phyloP scores from a whole-genome alignment of 2,113 vertebrate genomes.

The Dascyllus trimaculatus region DNA sequence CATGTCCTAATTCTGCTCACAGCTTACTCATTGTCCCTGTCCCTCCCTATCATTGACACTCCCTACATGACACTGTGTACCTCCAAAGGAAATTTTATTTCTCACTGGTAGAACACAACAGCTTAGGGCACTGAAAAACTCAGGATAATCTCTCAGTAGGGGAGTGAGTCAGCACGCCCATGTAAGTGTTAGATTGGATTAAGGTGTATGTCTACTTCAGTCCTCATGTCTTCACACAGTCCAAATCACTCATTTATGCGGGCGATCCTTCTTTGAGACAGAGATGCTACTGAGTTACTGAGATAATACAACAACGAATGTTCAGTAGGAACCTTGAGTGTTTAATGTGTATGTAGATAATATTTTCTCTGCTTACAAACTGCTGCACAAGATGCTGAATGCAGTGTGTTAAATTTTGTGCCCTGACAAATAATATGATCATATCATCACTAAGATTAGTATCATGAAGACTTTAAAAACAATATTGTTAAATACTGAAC shows the following conservation, averaged over 20 bases:
- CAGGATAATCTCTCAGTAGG: conserved; percentile 41
- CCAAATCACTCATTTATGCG: conserved; percentile 4
- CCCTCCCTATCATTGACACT: conserved; percentile 22
- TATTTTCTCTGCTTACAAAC: not conserved
- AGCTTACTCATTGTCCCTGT: not conserved
- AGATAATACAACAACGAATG: not conserved
- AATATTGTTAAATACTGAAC: not conserved
- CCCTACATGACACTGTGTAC: conserved; percentile 44
- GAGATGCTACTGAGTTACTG: not conserved
- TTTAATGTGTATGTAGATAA: not conserved
- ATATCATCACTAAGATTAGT: not conserved
- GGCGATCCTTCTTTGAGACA: not conserved
- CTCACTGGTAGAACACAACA: conserved; percentile 42
- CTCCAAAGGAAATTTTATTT: conserved; percentile 63
- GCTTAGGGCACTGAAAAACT: conserved; percentile 38
- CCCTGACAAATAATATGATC: not conserved
- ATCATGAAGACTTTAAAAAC: not conserved
- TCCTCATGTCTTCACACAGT: conserved; percentile 1
- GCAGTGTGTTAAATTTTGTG: not conserved
- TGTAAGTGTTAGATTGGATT: not conserved
- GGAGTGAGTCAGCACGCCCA: not conserved
- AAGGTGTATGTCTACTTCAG: conserved; percentile 3
- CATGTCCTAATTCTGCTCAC: not conserved
- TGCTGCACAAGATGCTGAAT: not conserved
- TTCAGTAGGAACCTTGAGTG: not conserved